Conservation (phyloP, 2,797 vertebrate genomes). For the Brachymystax lenok region DNA sequence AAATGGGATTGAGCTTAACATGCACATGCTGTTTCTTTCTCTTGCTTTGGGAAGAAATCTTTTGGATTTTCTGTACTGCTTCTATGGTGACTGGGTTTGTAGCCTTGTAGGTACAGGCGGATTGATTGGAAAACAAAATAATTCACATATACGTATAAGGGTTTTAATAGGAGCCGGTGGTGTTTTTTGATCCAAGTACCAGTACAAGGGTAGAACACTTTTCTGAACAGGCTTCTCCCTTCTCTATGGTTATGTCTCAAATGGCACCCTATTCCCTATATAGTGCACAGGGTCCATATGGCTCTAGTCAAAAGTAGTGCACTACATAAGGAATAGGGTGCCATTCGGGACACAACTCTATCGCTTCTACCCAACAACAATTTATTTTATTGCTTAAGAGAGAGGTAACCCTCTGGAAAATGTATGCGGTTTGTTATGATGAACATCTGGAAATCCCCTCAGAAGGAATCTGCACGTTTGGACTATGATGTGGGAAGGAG, state of each 20-base stretch:
- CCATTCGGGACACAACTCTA: neutral
- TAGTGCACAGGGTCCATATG: neutral
- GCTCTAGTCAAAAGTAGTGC: neutral
- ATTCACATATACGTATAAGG: conserved; percentile 47
- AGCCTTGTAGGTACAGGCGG: conserved; percentile 33
- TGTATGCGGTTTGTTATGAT: conserved; percentile 48
- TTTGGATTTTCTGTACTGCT: neutral
- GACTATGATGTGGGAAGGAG: conserved; percentile 13
- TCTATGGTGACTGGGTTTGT: neutral
- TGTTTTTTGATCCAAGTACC: conserved; percentile 48
- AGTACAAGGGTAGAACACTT: conserved; percentile 40
- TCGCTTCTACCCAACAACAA: conserved; percentile 34
- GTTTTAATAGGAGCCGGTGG: conserved; percentile 56
- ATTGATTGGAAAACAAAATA: conserved; percentile 43
- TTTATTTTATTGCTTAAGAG: conserved; percentile 56
- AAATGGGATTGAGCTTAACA: neutral
- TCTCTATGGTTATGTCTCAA: neutral
- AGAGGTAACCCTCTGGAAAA: conserved; percentile 49
- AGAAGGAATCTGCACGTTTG: conserved; percentile 18
- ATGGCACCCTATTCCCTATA: neutral
- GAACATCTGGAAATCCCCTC: conserved; percentile 71
- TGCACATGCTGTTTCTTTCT: conserved; percentile 2
- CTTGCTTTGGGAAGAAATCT: neutral
- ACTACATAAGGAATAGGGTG: neutral
- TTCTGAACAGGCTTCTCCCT: conserved; percentile 29